Base-by-base conservation (phyloP, 2,113 vertebrate genomes). In the Scomber colias region DNA sequence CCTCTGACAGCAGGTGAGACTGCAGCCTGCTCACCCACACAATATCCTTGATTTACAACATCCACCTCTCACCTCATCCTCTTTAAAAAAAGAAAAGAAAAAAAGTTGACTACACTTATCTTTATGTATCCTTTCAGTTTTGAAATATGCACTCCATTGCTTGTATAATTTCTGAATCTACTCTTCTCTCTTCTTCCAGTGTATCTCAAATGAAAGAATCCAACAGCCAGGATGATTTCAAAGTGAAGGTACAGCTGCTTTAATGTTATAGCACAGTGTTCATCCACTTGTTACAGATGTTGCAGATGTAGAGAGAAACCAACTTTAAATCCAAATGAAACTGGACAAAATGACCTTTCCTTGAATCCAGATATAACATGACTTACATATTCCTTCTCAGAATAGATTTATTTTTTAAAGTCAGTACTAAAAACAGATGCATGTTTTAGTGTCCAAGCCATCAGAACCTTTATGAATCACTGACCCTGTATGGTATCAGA, bases 181-280 rank as follows among this genome's bases (percentile, higher is more conserved):
- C 19, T 27, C 54, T 73, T 27, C 31, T 82, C 4, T 72, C 48
- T 57, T 66, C 17, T 67, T 67, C 11, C 87, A 99, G 97, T 82
- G 91, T 96, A 50, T 96, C 95, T 44, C 95, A 95, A 65, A 97
- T 99, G 96, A 99, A 98, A 89, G 95, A 96, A 11, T 99, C 97
- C 40, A 96, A 96, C 82, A 99, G 98, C 92, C 98, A 99, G 27
- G 98, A 99, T 68, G 97, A 99, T 84, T 97, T 99, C 94, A 98
- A 98, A 87, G 90, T 96, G 59, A 98, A 97, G 96, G 97, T 99
- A 89, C 49, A 59, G 48, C 21, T 56, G 12, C 17, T 69, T 40
- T 63, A 21, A 0, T 70, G 10, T 13, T 72, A 0, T 24, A 35
- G 3, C 35, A 10, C 24, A 48, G 6, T 17, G 14, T 67, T 56